These are phyloP conservation scores for Coecobrya sp. DNA, from an alignment of 2,888 invertebrate species.

Conservation along the genomic window DNA sequence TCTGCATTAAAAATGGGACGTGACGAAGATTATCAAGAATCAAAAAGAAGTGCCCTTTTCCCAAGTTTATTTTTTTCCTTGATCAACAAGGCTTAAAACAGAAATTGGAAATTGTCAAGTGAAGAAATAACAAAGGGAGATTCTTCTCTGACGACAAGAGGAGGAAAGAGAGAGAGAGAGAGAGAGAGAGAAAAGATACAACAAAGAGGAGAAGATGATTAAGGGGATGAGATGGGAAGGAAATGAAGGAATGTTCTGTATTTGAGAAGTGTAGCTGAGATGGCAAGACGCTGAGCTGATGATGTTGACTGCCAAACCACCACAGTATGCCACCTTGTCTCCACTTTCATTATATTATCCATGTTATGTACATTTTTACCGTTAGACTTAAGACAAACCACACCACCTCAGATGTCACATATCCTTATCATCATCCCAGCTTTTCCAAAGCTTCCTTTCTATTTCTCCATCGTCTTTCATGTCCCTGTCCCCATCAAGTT, in stretches of 20 bases:
- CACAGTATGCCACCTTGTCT: neutral
- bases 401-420: slow-evolving; percentile 33
- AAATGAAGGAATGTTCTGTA: slow-evolving; percentile 1
- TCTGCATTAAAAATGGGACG: slow-evolving; percentile 68
- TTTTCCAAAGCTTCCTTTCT: neutral
- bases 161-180: neutral
- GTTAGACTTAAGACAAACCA: slow-evolving; percentile 6
- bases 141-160: neutral
- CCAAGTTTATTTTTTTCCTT: neutral
- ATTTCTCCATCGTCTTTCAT: slow-evolving; percentile 11
- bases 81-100: slow-evolving; percentile 21
- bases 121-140: neutral
- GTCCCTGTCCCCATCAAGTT: slow-evolving; percentile 73
- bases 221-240: neutral
- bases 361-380: neutral
- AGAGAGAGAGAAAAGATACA: neutral
- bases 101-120: slow-evolving; percentile 28
- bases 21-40: slow-evolving; percentile 39
- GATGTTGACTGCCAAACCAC: neutral
- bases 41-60: neutral
- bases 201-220: slow-evolving; percentile 14
- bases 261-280: neutral
- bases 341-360: neutral
- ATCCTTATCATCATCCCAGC: neutral
- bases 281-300: neutral